A percentile compares a stretch with the other conserved stretches of the same genome.
These are phyloP conservation scores for Cyphomyrus discorhynchus DNA, from an alignment of 2,113 vertebrate species.

Conservation along the genomic window DNA sequence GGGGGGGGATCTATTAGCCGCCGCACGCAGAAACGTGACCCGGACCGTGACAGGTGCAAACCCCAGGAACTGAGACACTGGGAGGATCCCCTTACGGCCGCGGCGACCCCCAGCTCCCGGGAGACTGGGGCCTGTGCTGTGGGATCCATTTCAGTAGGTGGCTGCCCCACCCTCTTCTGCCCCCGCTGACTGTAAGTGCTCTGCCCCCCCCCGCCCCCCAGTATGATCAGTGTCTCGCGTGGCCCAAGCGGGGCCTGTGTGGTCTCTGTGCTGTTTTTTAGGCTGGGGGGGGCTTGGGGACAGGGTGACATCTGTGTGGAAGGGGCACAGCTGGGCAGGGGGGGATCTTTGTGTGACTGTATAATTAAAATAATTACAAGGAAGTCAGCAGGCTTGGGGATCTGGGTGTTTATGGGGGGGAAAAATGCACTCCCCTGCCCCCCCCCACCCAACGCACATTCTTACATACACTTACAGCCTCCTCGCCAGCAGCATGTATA, in stretches of 20 bases:
- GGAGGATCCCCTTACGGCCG: slow-evolving; percentile 24
- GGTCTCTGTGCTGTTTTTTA: background rate
- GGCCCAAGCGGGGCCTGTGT: background rate
- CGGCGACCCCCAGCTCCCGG: background rate
- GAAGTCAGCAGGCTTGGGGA: background rate
- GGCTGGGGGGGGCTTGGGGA: background rate
- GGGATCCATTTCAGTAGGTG: background rate
- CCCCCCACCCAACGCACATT: background rate
- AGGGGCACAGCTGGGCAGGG: slow-evolving; percentile 37
- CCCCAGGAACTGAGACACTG: background rate
- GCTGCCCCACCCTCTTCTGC: background rate
- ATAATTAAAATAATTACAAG: background rate
- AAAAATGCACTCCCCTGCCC: background rate
- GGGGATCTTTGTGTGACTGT: slow-evolving; percentile 1
- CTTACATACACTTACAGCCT: background rate
- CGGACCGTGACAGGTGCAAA: slow-evolving; percentile 31
- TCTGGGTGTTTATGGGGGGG: background rate
- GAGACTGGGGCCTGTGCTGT: background rate
- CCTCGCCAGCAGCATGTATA: background rate
- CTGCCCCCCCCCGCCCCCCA: background rate
- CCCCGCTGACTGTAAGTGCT: background rate
- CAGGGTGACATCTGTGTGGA: slow-evolving; percentile 33
- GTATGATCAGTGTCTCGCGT: background rate
- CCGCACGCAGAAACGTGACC: slow-evolving; percentile 29
- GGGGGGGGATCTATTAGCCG: background rate